These are phyloP conservation scores for Caenorhabditis sulstoni DNA, from an alignment of 2,888 invertebrate species.

Conservation along the genomic window DNA sequence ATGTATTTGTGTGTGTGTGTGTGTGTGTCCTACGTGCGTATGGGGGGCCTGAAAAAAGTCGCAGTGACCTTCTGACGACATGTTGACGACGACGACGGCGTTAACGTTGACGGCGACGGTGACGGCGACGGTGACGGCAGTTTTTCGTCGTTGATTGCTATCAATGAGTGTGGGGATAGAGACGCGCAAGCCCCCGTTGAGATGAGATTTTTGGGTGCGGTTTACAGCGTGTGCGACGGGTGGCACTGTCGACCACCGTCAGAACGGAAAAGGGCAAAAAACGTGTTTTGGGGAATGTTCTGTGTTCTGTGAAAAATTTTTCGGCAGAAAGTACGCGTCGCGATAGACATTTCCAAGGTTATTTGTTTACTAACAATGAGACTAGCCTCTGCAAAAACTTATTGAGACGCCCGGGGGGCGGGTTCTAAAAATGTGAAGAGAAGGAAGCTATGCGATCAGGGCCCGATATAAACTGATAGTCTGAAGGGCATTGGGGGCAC, in stretches of 20 bases:
- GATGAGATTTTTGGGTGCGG: background rate
- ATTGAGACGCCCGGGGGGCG: too few species aligned
- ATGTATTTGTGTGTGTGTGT: background rate
- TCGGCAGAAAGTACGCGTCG: background rate
- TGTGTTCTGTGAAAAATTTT: slow-evolving; percentile 3
- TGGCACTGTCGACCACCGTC: slow-evolving; percentile 4
- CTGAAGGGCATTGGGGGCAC: too few species aligned
- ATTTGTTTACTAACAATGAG: slow-evolving; percentile 14
- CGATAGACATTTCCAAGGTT: slow-evolving; percentile 13
- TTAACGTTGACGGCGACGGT: slow-evolving; percentile 13
- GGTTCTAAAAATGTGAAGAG: too few species aligned
- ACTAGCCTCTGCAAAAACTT: too few species aligned
- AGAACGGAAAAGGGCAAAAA: slow-evolving; percentile 41
- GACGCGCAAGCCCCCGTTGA: too few species aligned
- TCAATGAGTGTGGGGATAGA: slow-evolving; percentile 1
- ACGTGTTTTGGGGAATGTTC: slow-evolving; percentile 35
- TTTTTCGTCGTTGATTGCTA: slow-evolving; percentile 1
- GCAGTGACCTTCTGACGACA: too few species aligned
- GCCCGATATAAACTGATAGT: too few species aligned
- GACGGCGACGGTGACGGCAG: slow-evolving; percentile 17
- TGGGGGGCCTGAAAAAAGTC: too few species aligned
- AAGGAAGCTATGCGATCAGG: too few species aligned
- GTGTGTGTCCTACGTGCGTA: background rate
- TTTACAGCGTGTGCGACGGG: background rate
- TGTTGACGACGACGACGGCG: too few species aligned